Evolutionary conservation across 1,140 invertebrate species (phyloP).

Genomic region (Neotoxoptera formosana): DNA sequence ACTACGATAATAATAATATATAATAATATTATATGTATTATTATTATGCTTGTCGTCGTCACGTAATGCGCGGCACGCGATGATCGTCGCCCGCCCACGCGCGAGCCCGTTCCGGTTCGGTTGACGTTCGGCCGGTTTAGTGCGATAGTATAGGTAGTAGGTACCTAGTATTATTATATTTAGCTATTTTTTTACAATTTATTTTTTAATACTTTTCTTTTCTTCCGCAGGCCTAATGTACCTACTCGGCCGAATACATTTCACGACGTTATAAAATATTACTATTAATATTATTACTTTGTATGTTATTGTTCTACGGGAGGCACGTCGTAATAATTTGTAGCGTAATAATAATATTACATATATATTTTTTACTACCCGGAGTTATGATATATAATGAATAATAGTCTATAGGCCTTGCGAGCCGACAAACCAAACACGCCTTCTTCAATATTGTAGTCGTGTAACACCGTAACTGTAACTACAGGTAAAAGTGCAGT

Average conservation of each 20-base stretch:
- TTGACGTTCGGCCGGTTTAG: neutral
- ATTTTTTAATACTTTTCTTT: neutral
- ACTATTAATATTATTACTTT: neutral
- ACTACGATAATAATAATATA: neutral
- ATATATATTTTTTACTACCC: neutral
- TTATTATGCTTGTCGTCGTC: neutral
- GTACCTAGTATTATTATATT: neutral
- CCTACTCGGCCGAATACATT: neutral
- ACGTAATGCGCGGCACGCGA: neutral
- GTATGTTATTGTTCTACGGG: neutral
- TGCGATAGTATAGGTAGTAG: neutral
- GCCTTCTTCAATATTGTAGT: neutral
- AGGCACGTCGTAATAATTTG: neutral
- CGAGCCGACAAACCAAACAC: neutral
- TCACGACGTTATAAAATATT: neutral
- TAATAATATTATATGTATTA: neutral
- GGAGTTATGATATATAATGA: neutral
- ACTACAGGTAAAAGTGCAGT: neutral
- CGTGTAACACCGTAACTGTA: neutral
- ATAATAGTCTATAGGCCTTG: neutral
- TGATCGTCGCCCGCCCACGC: neutral
- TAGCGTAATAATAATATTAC: neutral
- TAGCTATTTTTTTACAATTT: neutral
- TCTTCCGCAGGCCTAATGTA: neutral
- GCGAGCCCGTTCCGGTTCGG: conserved; percentile 14